Base-by-base conservation (phyloP, 2,888 invertebrate genomes). In the Ectobius pallidus region DNA sequence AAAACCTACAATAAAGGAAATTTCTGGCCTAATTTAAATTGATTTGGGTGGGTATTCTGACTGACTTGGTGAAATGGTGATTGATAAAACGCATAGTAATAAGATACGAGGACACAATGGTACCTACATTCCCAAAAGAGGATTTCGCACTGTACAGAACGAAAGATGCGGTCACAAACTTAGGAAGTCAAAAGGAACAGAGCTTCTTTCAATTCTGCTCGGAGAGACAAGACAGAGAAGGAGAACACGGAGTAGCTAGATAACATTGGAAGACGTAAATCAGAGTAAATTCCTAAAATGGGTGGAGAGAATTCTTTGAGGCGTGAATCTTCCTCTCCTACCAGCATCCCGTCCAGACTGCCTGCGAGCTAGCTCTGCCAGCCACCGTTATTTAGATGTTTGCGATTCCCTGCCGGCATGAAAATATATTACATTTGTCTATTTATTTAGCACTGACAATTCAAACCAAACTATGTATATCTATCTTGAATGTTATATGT, bases 201-300 rank as follows among this genome's bases (percentile, higher is more conserved):
- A 52, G 4, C 7, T 9, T 49, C 49, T 49, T 49, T 49, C 49
- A 49, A 49, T 49, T 22, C n/a, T 18, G 6, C 20, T 49, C n/a
- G 18, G 49, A 49, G 49, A 14, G 25, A 25, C 20, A 22, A 52
- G 11, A 52, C 4, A 14, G 39, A 22, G 52, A 52, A n/a, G 49
- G 4, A 49, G 63, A 63, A 42, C 20, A 18, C 32, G 16, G 2
- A 65, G 63, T 42, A 65, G 65, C 42, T 65, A 65, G 65, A 65
- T 65, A 65, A 42, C 65, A 65, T 18, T 65, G 25, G 25, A 42
- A 65, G 65, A 65, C 65, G 42, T 65, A 65, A 65, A 65, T 65
- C 65, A 65, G 20, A 65, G 65, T 42, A 65, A 65, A 42, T 65
- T 42, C 42, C 65, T 65, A 34, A 42, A 65, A 42, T 22, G 42